Base-by-base conservation (phyloP, 2,888 invertebrate species). In the Lycocerus yunnanus region DNA sequence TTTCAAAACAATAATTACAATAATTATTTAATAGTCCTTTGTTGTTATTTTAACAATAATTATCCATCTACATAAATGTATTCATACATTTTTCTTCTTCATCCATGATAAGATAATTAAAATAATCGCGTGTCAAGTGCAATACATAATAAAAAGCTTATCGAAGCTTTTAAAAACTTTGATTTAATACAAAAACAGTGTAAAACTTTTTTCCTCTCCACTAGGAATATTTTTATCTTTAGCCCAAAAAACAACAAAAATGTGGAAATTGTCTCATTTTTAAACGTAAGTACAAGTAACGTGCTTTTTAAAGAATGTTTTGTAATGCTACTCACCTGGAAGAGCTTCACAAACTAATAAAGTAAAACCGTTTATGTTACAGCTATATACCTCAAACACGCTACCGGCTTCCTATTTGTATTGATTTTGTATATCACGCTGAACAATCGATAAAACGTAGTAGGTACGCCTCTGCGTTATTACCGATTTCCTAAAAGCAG, bases 291-390 rank as follows among this genome's bases (percentile, higher is more conserved):
- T n/a, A 43, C 0, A 43, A 43, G 8, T 43, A 43, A 43, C 61
- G 61, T 20, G 61, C 18, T 1, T 15, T 18, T 18, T 1, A 24
- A 58, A 68, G 15, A 70, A 43, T 16, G 13, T 11, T 27, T 61
- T 67, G 21, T 16, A 66, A 21, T 63, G 9, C 20, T 59, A 77
- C 78, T 78, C 69, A 78, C 78, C 78, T 73, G 67, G 75, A 77
- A 77, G 72, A 74, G 68, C 75, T 77, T 72, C 73, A 61, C 78
- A 77, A 77, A 78, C 75, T 72, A 77, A 75, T 72, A 75, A 77
- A 69, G 68, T 59, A 72, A 75, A 74, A 75, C 70, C 58, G 60
- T 59, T 76, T 73, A 72, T 73, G 66, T 71, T 76, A 69, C 74
- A 71, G 74, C 71, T 73, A 68, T 73, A 69, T 70, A 69, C 71